Evolutionary conservation across 2,113 vertebrate species (phyloP).

Genomic region (Cynocephalus volans): DNA sequence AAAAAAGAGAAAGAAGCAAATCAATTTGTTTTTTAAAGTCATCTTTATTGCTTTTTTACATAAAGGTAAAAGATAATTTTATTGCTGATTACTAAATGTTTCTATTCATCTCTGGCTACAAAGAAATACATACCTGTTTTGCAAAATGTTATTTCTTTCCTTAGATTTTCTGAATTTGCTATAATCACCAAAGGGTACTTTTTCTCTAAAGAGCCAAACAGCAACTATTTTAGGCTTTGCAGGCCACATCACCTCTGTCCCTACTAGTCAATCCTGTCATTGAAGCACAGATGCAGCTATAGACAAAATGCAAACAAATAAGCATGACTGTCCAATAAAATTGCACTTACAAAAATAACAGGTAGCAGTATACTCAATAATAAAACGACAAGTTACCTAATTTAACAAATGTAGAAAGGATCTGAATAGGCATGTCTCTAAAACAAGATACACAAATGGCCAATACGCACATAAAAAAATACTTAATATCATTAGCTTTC

Average conservation of each 20-base stretch:
- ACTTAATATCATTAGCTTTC: neutral
- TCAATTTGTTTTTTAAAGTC: no score
- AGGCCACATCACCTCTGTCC: no score
- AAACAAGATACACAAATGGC: neutral
- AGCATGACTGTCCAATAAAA: neutral
- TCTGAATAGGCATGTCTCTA: neutral
- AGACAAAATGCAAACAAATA: constrained; percentile 17
- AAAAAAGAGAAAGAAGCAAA: neutral
- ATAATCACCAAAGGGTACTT: neutral
- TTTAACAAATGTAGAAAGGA: no score
- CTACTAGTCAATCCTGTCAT: no score
- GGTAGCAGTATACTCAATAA: neutral
- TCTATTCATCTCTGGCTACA: no score
- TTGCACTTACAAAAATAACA: neutral
- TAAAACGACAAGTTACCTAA: no score
- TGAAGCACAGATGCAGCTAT: neutral
- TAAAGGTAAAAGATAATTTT: no score
- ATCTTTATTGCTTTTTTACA: no score
- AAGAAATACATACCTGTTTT: neutral
- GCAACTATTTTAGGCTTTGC: no score
- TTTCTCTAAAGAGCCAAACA: no score
- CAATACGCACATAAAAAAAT: neutral
- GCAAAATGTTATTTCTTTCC: neutral
- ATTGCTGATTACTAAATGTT: no score
- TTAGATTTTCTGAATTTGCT: neutral